A percentile compares a stretch with the other conserved stretches of the same genome.
These are phyloP conservation scores for Mormyrops attenuatus DNA, from an alignment of 2,797 vertebrate species.

Conservation along the genomic window DNA sequence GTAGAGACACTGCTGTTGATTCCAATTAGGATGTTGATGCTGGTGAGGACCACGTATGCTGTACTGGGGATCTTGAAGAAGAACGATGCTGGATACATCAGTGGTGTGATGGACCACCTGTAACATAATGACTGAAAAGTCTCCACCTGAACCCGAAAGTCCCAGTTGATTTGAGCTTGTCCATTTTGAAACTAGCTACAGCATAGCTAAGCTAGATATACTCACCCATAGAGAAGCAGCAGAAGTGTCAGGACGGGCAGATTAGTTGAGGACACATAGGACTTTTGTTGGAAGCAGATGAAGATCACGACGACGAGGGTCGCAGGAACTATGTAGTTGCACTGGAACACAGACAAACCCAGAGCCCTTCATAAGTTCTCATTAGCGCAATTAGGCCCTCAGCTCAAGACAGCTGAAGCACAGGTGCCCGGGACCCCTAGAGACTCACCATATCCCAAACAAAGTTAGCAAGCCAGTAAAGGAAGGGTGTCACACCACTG, in stretches of 20 bases:
- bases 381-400: not conserved
- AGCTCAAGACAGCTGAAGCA: not conserved
- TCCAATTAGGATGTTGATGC: constrained; percentile 93
- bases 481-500: constrained; percentile 88
- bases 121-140: not conserved
- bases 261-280: constrained; percentile 94
- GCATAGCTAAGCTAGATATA: not conserved
- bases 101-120: constrained; percentile 96
- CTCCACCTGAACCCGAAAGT: not conserved
- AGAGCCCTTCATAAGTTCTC: not conserved
- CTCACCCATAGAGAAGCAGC: constrained; percentile 87
- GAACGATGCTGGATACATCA: constrained; percentile 98
- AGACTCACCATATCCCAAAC: constrained; percentile 95
- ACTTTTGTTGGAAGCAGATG: constrained; percentile 96
- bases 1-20: constrained; percentile 96
- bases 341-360: constrained; percentile 63
- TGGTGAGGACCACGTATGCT: constrained; percentile 92
- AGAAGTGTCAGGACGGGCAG: constrained; percentile 89
- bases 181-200: not conserved
- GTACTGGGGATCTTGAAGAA: constrained; percentile 98
- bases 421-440: not conserved
- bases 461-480: constrained; percentile 96
- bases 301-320: constrained; percentile 93
- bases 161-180: not conserved
- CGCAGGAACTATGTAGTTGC: constrained; percentile 94